A percentile compares a stretch with the other conserved stretches of the same genome.
Evolutionary conservation across 2,113 vertebrate species (phyloP).

Genomic region (Halichoeres trimaculatus): DNA sequence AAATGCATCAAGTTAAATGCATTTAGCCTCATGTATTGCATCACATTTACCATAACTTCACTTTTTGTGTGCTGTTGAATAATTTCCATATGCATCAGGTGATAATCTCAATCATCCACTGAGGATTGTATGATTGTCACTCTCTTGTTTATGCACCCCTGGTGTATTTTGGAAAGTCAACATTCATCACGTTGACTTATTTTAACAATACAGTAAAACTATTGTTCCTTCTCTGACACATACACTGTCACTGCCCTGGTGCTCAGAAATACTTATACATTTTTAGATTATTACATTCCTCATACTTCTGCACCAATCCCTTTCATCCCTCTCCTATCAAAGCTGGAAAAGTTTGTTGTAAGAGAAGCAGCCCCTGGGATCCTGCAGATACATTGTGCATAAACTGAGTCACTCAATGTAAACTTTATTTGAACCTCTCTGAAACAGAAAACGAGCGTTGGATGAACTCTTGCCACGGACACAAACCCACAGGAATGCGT

Average conservation of each 20-base stretch:
- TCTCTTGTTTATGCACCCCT: too few relatives aligned
- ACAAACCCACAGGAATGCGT: slow-evolving; percentile 52
- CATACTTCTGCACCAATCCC: neutral
- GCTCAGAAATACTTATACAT: neutral
- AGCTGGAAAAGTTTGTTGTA: neutral
- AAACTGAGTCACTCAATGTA: slow-evolving; percentile 39
- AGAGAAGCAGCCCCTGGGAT: slow-evolving; percentile 12
- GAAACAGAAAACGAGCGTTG: slow-evolving; percentile 31
- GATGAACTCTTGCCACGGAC: slow-evolving; percentile 24
- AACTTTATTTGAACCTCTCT: slow-evolving; percentile 62
- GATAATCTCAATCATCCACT: too few relatives aligned
- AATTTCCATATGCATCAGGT: too few relatives aligned
- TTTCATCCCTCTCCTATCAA: slow-evolving; percentile 13
- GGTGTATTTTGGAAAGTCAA: neutral
- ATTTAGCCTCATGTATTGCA: too few relatives aligned
- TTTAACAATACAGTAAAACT: too few relatives aligned
- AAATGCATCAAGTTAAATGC: too few relatives aligned
- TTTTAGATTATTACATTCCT: neutral
- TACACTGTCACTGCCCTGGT: neutral
- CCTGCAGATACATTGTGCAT: slow-evolving; percentile 15
- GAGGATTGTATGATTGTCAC: neutral
- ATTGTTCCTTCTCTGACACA: neutral
- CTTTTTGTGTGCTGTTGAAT: too few relatives aligned
- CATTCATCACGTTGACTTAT: too few relatives aligned
- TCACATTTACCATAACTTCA: too few relatives aligned